Evolutionary conservation across 2,797 vertebrate genomes (phyloP).

Genomic region (Petrocephalus schoutedeni): DNA sequence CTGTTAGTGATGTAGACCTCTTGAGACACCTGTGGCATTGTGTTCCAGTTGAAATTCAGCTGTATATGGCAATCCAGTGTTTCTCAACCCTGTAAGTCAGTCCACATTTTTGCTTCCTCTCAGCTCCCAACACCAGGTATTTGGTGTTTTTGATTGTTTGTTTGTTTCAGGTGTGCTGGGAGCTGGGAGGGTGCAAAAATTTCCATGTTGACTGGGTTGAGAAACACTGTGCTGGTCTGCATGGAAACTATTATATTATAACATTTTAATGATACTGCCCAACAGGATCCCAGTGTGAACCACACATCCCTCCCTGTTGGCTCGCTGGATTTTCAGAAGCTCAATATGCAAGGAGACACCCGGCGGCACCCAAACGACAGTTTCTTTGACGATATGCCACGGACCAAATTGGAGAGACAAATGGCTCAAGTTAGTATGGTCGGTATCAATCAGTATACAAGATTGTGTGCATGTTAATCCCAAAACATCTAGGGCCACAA

Average conservation of each 20-base stretch:
- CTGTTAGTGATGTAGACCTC: neutral
- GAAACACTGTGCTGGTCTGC: neutral
- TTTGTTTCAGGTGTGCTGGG: neutral
- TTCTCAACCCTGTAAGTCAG: neutral
- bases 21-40: neutral
- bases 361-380: constrained; percentile 93
- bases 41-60: neutral
- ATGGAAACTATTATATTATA: neutral
- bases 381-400: constrained; percentile 97
- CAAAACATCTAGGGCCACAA: neutral
- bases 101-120: neutral
- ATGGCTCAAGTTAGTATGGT: constrained; percentile 98
- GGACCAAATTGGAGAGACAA: constrained; percentile 98
- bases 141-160: neutral
- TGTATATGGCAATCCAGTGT: neutral
- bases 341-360: constrained; percentile 99
- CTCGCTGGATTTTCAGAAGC: constrained; percentile 97
- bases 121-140: neutral
- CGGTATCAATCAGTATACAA: constrained; percentile 35
- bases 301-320: constrained; percentile 88
- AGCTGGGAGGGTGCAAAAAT: neutral
- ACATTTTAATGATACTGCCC: neutral
- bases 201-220: neutral
- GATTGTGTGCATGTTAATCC: neutral
- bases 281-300: constrained; percentile 89